These are phyloP conservation scores for Syrphus vitripennis DNA, from an alignment of 2,888 invertebrate genomes.

Conservation along the genomic window DNA sequence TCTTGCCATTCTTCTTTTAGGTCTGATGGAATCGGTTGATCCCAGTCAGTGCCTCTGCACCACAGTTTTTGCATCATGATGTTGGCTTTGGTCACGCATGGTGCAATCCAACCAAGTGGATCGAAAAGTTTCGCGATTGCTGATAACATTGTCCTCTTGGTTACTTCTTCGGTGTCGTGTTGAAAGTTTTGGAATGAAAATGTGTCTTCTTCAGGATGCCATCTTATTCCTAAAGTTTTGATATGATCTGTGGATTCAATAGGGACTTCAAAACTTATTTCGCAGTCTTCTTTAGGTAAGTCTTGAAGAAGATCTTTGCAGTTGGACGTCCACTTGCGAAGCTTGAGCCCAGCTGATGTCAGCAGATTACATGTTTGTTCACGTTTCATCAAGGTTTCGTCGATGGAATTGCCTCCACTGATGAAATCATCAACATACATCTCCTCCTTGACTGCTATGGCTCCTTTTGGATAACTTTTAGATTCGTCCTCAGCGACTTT, in stretches of 20 bases:
- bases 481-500: slow-evolving; percentile 29
- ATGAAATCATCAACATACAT: slow-evolving; percentile 31
- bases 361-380: too few relatives aligned
- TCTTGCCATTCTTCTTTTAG: neutral
- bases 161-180: too few relatives aligned
- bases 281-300: slow-evolving; percentile 1
- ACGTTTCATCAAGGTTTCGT: slow-evolving; percentile 12
- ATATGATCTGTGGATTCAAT: neutral
- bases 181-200: too few relatives aligned
- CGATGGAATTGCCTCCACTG: slow-evolving; percentile 35
- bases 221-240: neutral
- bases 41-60: slow-evolving; percentile 19
- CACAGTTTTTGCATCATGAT: too few relatives aligned
- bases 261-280: neutral
- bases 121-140: too few relatives aligned
- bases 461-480: slow-evolving; percentile 44
- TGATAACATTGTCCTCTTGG: too few relatives aligned
- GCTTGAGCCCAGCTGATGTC: too few relatives aligned
- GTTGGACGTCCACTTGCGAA: too few relatives aligned
- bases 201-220: too few relatives aligned
- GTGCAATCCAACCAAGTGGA: too few relatives aligned
- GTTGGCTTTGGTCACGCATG: too few relatives aligned
- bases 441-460: neutral
- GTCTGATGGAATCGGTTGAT: slow-evolving; percentile 3
- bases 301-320: neutral